Percentiles rank a stretch among this genome's conserved stretches.
Evolutionary conservation across 2,113 vertebrate genomes (phyloP).

Genomic region (Delphinus delphis): DNA sequence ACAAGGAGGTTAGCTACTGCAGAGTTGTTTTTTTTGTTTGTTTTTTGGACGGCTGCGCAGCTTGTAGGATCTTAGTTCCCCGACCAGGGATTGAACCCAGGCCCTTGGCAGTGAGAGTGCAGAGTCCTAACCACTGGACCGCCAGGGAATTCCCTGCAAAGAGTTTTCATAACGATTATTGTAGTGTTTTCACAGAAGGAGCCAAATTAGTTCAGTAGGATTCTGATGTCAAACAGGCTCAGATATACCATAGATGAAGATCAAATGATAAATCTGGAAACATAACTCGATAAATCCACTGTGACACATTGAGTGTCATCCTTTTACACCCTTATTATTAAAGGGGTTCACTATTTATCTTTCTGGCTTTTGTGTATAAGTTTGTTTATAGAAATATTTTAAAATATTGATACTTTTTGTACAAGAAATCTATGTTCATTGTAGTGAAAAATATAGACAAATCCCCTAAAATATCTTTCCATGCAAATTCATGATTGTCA

Average conservation of each 20-base stretch:
- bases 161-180: background rate
- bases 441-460: conserved; percentile 2
- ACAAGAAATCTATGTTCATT: background rate
- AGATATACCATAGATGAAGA: background rate
- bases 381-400: background rate
- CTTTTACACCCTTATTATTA: background rate
- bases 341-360: background rate
- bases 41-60: background rate
- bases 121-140: background rate
- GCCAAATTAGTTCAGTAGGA: background rate
- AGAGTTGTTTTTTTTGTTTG: background rate
- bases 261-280: background rate
- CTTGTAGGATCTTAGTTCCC: background rate
- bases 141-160: background rate
- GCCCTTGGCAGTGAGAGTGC: background rate
- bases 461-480: background rate
- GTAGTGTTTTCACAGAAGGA: background rate
- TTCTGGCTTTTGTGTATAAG: conserved; percentile 1
- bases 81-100: background rate
- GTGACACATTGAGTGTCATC: background rate
- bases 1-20: background rate
- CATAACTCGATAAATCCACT: background rate
- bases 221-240: background rate
- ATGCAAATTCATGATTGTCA: background rate
- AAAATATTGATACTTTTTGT: background rate